Conservation (phyloP, 2,888 invertebrate genomes). For the Parnassius mnemosyne region DNA sequence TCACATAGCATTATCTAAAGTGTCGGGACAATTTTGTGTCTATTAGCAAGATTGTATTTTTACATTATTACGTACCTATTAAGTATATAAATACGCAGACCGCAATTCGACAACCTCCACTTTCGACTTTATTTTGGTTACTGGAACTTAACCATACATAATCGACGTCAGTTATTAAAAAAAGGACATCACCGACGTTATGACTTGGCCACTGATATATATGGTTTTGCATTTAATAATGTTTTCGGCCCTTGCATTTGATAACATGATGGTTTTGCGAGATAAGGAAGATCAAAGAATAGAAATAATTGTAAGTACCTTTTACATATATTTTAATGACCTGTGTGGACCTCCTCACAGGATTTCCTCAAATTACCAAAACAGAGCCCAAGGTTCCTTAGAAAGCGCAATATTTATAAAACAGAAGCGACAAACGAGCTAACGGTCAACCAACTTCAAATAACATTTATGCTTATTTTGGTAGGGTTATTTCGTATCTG, state of each 20-base stretch:
- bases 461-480: no score
- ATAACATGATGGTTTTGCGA: constrained; percentile 6
- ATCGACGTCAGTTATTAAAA: neutral
- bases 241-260: neutral
- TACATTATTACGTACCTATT: neutral
- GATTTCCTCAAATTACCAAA: no score
- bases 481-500: no score
- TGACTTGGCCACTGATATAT: constrained; percentile 5
- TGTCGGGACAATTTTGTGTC: neutral
- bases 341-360: no score
- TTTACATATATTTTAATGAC: no score
- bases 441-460: no score
- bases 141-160: neutral
- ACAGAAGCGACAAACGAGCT: no score
- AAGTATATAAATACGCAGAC: neutral
- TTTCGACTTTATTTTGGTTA: neutral
- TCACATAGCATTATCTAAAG: constrained; percentile 6
- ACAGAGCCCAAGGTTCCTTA: no score
- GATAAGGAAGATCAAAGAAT: constrained; percentile 22
- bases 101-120: no score
- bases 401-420: no score
- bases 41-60: neutral
- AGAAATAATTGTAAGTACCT: constrained; percentile 23
- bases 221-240: neutral
- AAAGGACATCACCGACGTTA: neutral